Conservation (phyloP, 2,113 vertebrate species). For the Pao palembangensis region DNA sequence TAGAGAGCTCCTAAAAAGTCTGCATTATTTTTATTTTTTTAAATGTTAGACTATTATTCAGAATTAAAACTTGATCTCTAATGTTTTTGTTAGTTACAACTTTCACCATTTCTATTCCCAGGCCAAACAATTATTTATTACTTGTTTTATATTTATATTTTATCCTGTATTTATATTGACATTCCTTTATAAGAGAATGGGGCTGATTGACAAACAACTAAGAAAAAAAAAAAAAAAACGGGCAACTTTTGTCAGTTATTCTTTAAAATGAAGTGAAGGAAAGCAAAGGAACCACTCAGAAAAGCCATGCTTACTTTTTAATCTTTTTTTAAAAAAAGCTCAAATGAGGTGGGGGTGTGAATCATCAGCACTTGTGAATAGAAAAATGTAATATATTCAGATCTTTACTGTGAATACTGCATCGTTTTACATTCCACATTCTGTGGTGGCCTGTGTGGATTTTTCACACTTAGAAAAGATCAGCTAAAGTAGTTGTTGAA, state of each 20-base stretch:
- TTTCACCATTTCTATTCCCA: constrained; percentile 39
- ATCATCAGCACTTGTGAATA: constrained; percentile 71
- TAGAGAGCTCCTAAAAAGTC: constrained; percentile 4
- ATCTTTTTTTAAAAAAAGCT: constrained; percentile 9
- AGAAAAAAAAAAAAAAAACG: constrained; percentile 31
- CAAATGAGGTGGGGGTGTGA: constrained; percentile 26
- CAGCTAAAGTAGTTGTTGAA: not conserved
- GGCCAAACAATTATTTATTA: constrained; percentile 72
- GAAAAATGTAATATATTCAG: constrained; percentile 68
- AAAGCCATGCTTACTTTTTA: constrained; percentile 31
- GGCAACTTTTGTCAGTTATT: constrained; percentile 28
- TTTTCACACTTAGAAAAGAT: not conserved
- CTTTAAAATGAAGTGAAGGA: constrained; percentile 49
- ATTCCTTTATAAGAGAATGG: constrained; percentile 67
- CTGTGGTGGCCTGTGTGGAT: not conserved
- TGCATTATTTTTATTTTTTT: not conserved
- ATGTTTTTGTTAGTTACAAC: constrained; percentile 30
- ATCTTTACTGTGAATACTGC: constrained; percentile 71
- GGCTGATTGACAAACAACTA: constrained; percentile 33
- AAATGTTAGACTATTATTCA: constrained; percentile 1
- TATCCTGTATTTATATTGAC: constrained; percentile 75
- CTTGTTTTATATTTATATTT: constrained; percentile 61
- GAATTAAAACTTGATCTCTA: constrained; percentile 36
- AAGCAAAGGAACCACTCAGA: constrained; percentile 46
- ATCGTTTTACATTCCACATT: not conserved